phyloP scores from a whole-genome alignment of 2,113 vertebrate species.

The Leucopternis melanops region DNA sequence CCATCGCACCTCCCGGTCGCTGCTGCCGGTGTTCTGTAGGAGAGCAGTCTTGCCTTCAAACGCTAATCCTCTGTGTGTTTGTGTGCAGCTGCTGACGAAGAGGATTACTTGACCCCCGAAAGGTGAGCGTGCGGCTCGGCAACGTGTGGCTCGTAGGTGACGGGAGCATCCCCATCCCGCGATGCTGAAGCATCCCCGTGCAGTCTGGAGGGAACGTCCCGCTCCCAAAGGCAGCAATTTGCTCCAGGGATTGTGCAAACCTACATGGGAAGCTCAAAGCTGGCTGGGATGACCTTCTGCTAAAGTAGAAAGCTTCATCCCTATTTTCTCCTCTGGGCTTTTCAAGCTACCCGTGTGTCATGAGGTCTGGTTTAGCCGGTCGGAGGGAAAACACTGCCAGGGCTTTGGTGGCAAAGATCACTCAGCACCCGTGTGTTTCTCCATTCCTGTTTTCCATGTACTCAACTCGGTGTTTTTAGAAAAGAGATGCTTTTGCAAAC shows the following conservation, averaged over 20 bases:
- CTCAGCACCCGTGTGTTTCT: rapidly evolving
- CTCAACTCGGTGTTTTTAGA: background rate
- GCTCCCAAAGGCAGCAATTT: background rate
- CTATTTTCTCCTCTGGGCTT: background rate
- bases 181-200: rapidly evolving
- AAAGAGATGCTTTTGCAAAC: background rate
- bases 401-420: background rate
- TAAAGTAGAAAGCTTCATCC: background rate
- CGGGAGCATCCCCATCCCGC: background rate
- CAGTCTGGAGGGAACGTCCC: rapidly evolving
- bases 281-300: background rate
- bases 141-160: rapidly evolving
- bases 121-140: conserved; percentile 48
- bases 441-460: background rate
- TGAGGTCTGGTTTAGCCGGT: background rate
- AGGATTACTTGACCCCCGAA: background rate
- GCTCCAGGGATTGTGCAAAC: background rate
- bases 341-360: rapidly evolving
- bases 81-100: conserved; percentile 52
- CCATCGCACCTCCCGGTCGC: rapidly evolving
- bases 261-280: background rate
- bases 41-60: background rate
- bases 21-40: background rate
- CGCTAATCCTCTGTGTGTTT: background rate
- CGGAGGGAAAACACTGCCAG: background rate